Base-by-base conservation (phyloP, 2,888 invertebrate genomes). In the Apamea anceps region DNA sequence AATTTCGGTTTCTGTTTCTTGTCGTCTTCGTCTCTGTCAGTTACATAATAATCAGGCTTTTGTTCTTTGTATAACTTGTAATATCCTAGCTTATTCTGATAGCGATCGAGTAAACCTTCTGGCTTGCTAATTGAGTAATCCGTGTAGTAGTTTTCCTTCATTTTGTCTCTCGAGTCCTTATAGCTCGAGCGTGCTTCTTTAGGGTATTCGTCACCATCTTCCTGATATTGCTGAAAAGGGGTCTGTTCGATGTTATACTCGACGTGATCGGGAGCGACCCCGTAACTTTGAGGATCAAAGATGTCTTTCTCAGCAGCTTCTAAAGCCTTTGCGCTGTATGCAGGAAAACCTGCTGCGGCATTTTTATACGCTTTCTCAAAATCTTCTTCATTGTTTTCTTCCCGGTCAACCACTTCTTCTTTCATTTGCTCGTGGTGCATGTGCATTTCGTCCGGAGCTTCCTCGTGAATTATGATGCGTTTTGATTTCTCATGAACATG, bases 351-450 rank as follows among this genome's bases (percentile, higher is more conserved):
- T 75, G 92, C 92, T 0, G 97, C 96, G 28, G 97, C 94, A 75
- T 96, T 92, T 89, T 96, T 94, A 77, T 97, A 97, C 5, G 95
- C 95, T 72, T 95, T 95, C 85, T 97, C 96, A 86, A 97, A 97
- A 82, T 96, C 95, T 89, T 97, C 94, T 88, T 97, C 97, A 67
- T 92, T 95, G 75, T 96, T 95, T 86, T 95, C 94, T 81, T 96
- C 95, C n/a, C 93, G 92, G 45, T 93, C 92, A 1, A 94, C 89
- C 82, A 93, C 93, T 89, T 94, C 93, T 51, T 93, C 93, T 73
- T 92, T 91, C 77, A 94, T 90, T 85, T 95, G 93, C 86, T 95
- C 95, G 75, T 91, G 91, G 32, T 93, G 91, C 72, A 92, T 91
- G 51, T 94, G 93, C 78, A 91, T 92, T 83, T 94, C 94, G 60